Conservation (phyloP, 2,797 vertebrate genomes). For the Spheniscus humboldti region DNA sequence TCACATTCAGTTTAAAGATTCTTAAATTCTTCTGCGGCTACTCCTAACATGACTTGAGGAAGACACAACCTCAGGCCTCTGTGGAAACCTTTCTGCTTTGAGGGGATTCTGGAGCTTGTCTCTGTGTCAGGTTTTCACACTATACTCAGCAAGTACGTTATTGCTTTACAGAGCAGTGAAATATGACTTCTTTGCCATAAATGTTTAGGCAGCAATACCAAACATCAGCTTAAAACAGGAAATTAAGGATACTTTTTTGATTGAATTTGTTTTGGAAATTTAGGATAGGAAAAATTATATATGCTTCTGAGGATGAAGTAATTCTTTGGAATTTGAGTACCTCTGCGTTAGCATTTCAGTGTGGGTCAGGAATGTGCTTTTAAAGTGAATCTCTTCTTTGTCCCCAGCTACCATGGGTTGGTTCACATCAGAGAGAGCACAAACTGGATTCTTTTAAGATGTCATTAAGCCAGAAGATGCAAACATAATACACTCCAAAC, state of each 20-base stretch:
- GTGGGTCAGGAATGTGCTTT: background rate
- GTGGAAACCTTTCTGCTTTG: background rate
- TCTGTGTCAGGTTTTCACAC: background rate
- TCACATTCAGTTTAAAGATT: background rate
- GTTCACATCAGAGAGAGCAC: background rate
- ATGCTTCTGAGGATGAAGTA: background rate
- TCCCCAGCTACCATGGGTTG: background rate
- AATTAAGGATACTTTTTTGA: background rate
- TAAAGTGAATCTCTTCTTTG: background rate
- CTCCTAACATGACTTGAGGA: background rate
- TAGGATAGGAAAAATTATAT: background rate
- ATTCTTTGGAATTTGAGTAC: background rate
- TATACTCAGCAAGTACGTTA: background rate
- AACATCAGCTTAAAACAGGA: background rate
- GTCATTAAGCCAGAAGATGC: constrained; percentile 2
- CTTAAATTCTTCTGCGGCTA: background rate
- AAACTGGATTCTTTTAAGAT: background rate
- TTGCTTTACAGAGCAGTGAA: background rate
- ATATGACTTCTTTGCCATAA: background rate
- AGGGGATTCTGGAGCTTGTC: background rate
- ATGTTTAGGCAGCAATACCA: background rate
- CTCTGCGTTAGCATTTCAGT: background rate
- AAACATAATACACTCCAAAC: background rate
- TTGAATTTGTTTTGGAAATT: background rate
- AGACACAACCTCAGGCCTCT: accelerated